A percentile compares a stretch with the other conserved stretches of the same genome.
Evolutionary conservation across 2,113 vertebrate genomes (phyloP).

Genomic region (Corythornis vintsioides): DNA sequence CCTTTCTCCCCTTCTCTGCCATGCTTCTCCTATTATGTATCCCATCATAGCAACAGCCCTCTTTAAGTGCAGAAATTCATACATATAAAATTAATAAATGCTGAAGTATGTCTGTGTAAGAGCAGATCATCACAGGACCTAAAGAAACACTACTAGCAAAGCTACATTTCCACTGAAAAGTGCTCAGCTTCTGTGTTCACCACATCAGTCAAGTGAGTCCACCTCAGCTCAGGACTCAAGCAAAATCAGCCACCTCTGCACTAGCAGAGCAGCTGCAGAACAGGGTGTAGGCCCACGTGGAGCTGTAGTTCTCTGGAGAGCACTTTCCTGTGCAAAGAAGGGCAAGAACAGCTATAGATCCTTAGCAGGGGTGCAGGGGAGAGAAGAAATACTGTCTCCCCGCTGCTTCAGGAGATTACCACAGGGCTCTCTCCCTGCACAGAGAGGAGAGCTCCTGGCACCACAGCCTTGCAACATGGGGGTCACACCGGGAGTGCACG

Average conservation of each 20-base stretch:
- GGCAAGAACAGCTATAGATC: not conserved
- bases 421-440: fast-evolving
- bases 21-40: not conserved
- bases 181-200: not conserved
- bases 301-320: not conserved
- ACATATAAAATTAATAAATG: not conserved
- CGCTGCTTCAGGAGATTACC: not conserved
- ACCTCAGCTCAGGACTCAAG: not conserved
- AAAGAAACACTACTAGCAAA: not conserved
- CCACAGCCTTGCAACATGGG: not conserved
- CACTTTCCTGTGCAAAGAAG: not conserved
- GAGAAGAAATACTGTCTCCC: not conserved
- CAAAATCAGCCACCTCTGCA: not conserved
- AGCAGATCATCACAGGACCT: not conserved
- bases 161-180: not conserved
- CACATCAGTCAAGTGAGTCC: not conserved
- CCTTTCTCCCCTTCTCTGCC: not conserved
- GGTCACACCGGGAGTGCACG: fast-evolving
- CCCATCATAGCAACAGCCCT: not conserved
- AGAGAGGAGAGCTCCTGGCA: not conserved
- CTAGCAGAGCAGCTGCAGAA: not conserved
- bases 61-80: not conserved
- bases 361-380: not conserved
- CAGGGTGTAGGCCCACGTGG: fast-evolving
- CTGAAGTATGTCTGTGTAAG: not conserved